These are phyloP conservation scores for Drosophila lutescens DNA, from an alignment of 2,888 invertebrate species.

Conservation along the genomic window DNA sequence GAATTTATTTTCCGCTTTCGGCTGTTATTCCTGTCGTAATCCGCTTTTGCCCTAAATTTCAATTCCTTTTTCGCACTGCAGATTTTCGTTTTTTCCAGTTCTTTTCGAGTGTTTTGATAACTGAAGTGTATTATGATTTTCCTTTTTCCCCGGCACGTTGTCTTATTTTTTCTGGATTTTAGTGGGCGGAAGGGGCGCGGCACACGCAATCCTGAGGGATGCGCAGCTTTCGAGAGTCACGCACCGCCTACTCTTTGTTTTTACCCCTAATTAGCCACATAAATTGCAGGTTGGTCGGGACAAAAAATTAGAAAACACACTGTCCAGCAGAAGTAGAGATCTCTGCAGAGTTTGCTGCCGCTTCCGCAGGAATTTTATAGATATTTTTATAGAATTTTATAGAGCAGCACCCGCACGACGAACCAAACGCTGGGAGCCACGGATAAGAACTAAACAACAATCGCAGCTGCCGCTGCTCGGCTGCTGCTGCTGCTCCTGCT, in stretches of 20 bases:
- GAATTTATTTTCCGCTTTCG: conserved; percentile 23
- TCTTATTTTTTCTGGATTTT: not conserved
- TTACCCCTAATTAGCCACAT: conserved; percentile 42
- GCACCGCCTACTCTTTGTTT: conserved; percentile 27
- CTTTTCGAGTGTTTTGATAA: conserved; percentile 42
- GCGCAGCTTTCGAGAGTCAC: conserved; percentile 43
- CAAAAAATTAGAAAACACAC: conserved; percentile 12
- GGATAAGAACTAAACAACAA: conserved; percentile 67
- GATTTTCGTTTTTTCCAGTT: conserved; percentile 27
- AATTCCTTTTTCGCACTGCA: conserved; percentile 60
- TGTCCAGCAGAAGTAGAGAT: not conserved
- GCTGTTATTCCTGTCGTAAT: conserved; percentile 59
- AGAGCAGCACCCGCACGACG: conserved; percentile 41
- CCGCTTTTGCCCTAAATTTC: conserved; percentile 79
- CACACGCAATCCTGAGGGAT: conserved; percentile 39
- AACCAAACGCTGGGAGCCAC: conserved; percentile 64
- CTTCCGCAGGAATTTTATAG: not conserved
- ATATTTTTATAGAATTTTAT: no score
- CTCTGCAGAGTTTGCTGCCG: conserved; percentile 8
- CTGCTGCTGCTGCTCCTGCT: conserved; percentile 54
- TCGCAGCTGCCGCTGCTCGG: conserved; percentile 33
- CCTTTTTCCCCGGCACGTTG: conserved; percentile 15
- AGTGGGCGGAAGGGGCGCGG: conserved; percentile 19
- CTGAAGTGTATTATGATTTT: conserved; percentile 49
- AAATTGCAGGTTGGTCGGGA: conserved; percentile 35